Conservation (phyloP, 1,140 invertebrate genomes). For the Drosophila seguyi region DNA sequence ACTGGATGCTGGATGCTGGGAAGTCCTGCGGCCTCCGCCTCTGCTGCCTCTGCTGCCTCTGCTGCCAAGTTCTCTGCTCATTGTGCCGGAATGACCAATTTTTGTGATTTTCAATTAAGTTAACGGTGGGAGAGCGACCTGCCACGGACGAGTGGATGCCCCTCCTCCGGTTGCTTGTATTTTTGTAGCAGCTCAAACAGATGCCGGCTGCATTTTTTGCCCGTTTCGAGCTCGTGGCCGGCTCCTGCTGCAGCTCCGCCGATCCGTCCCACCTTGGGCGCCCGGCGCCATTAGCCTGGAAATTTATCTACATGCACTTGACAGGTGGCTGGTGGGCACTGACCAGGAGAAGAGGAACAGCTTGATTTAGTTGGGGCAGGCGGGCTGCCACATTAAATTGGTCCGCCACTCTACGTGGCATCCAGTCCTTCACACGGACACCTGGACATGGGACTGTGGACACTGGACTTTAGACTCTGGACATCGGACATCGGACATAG, state of each 20-base stretch:
- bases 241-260: slow-evolving; percentile 3
- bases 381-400: slow-evolving; percentile 71
- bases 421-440: slow-evolving; percentile 17
- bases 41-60: slow-evolving; percentile 31
- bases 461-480: background rate
- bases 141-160: slow-evolving; percentile 23
- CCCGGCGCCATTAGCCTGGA: slow-evolving; percentile 71
- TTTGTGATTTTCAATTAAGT: slow-evolving; percentile 84
- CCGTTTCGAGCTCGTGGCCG: slow-evolving; percentile 31
- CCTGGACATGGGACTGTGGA: slow-evolving; percentile 5
- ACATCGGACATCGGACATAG: slow-evolving; percentile 1
- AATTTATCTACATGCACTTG: slow-evolving; percentile 82
- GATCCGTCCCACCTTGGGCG: slow-evolving; percentile 46
- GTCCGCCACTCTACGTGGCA: slow-evolving; percentile 62
- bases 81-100: slow-evolving; percentile 81
- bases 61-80: slow-evolving; percentile 72
- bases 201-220: slow-evolving; percentile 57
- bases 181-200: slow-evolving; percentile 70
- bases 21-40: background rate
- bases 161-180: slow-evolving; percentile 41
- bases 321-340: slow-evolving; percentile 59
- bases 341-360: slow-evolving; percentile 21
- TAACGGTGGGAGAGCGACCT: slow-evolving; percentile 54
- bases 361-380: slow-evolving; percentile 66
- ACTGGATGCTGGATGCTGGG: background rate